Evolutionary conservation across 1,140 invertebrate genomes (phyloP).

Genomic region (Cylas formicarius): DNA sequence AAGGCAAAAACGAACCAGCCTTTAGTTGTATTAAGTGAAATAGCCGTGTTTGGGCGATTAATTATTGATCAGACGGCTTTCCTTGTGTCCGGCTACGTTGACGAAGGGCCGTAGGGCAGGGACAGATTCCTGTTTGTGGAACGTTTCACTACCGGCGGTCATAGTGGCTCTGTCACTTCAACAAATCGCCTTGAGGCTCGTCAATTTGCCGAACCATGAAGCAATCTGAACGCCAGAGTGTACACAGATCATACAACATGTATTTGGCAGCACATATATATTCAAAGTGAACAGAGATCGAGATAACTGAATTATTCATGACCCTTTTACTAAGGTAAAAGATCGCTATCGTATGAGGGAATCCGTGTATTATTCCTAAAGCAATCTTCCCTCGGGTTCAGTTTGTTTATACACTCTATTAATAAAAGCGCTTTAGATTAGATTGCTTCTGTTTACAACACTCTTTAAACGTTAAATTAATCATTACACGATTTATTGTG

Average conservation of each 20-base stretch:
- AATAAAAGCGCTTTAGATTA: constrained; percentile 16
- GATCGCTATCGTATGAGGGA: constrained; percentile 18
- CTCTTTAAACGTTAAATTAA: constrained; percentile 22
- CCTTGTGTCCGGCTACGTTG: no score
- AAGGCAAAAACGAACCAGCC: not conserved
- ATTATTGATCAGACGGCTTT: no score
- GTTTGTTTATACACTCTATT: constrained; percentile 10
- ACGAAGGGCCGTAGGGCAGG: constrained; percentile 16
- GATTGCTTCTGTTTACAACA: constrained; percentile 15
- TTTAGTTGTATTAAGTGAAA: not conserved
- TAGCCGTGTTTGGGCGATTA: not conserved
- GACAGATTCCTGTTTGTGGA: constrained; percentile 11
- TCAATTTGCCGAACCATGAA: constrained; percentile 26
- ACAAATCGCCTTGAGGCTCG: constrained; percentile 21
- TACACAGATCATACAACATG: constrained; percentile 31
- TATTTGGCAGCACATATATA: constrained; percentile 26
- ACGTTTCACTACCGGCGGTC: constrained; percentile 10
- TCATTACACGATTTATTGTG: no score
- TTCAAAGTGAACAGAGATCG: constrained; percentile 31
- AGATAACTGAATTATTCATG: constrained; percentile 30
- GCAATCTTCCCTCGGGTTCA: not conserved
- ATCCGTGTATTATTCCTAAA: constrained; percentile 5
- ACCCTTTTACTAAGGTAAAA: constrained; percentile 24
- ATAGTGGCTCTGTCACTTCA: constrained; percentile 23
- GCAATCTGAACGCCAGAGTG: constrained; percentile 19